Evolutionary conservation across 1,140 invertebrate genomes (phyloP), one percentile per base, ranked within the genome.

Genomic region (Brachionus rotundiformis): DNA sequence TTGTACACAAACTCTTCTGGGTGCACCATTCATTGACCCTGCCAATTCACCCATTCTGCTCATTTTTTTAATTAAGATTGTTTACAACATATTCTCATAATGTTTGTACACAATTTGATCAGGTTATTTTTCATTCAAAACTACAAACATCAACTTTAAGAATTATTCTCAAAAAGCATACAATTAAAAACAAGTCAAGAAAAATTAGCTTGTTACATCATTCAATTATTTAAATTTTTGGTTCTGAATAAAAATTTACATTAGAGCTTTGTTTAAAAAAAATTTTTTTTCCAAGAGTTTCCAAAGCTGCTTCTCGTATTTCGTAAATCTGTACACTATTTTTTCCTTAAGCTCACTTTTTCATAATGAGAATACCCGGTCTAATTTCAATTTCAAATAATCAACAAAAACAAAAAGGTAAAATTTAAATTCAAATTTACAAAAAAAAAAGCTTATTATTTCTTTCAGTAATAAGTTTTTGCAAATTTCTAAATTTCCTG

Each of bases 1-100:
- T 54, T 54, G 47, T 54, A 54, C 47, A 54, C 47, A 54, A 54
- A 54, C 47, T 54, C n/a, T 54, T 54, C n/a, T 54, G 47, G 47
- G 16, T 54, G 47, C 47, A 54, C 47, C 47, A 8, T 19, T 19
- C 5, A n/a, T 54, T 54, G 47, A 54, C 47, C 47, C 23, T 54
- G 47, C 23, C 47, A 54, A 54, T 54, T 54, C 47, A 54, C 16
- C 47, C 47, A 54, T 54, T 19, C 23, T 54, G 19, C 19, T 7
- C 7, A 7, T 54, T 54, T 41, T 19, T 54, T 16, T 19, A 54
- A 23, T 54, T 54, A 54, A 54, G 23, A 54, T 54, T 54, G 47
- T 54, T 23, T 19, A 54, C 47, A 54, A 54, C 19, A 5, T 54
- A 54, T 39, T 39, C 36, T 39, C 36, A 6, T 54, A 54, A 54